Percentiles rank a stretch among this genome's conserved stretches.
Evolutionary conservation across 2,888 invertebrate species (phyloP).

Genomic region (Lycaena phlaeas): DNA sequence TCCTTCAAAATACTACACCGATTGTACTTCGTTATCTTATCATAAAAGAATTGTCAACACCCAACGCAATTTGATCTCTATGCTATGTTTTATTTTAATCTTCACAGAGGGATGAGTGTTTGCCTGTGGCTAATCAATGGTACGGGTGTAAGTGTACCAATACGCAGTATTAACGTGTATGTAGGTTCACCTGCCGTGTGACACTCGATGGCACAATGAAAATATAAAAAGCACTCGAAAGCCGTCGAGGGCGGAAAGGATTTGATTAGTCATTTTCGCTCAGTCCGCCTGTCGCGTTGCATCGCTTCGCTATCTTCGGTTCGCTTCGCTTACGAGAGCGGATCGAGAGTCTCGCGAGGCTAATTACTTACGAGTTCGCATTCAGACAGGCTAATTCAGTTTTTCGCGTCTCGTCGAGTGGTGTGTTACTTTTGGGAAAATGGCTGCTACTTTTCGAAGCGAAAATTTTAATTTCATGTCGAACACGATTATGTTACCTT

Average conservation of each 20-base stretch:
- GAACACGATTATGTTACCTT: constrained; percentile 19
- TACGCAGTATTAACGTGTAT: constrained; percentile 21
- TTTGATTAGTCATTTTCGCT: constrained; percentile 72
- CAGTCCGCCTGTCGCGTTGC: constrained; percentile 45
- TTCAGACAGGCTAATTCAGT: constrained; percentile 66
- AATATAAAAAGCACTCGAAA: constrained; percentile 65
- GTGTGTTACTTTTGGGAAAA: constrained; percentile 35
- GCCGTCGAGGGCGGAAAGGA: constrained; percentile 61
- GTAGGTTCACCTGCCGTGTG: constrained; percentile 40
- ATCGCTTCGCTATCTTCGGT: constrained; percentile 61
- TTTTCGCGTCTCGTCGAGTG: constrained; percentile 58
- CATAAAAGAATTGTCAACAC: no score
- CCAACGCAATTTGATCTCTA: not conserved
- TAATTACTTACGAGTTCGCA: constrained; percentile 70
- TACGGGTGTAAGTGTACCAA: constrained; percentile 7
- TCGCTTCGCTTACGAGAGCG: constrained; percentile 63
- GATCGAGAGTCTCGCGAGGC: constrained; percentile 68
- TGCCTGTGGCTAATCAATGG: constrained; percentile 1
- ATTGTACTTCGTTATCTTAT: no score
- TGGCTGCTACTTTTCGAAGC: constrained; percentile 24
- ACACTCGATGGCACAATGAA: constrained; percentile 64
- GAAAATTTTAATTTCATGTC: constrained; percentile 20
- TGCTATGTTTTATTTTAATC: not conserved
- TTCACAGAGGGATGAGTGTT: not conserved
- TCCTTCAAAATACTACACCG: no score